A percentile compares a stretch with the other conserved stretches of the same genome.
phyloP scores from a whole-genome alignment of 1,140 invertebrate genomes.

The Drosophila willistoni region DNA sequence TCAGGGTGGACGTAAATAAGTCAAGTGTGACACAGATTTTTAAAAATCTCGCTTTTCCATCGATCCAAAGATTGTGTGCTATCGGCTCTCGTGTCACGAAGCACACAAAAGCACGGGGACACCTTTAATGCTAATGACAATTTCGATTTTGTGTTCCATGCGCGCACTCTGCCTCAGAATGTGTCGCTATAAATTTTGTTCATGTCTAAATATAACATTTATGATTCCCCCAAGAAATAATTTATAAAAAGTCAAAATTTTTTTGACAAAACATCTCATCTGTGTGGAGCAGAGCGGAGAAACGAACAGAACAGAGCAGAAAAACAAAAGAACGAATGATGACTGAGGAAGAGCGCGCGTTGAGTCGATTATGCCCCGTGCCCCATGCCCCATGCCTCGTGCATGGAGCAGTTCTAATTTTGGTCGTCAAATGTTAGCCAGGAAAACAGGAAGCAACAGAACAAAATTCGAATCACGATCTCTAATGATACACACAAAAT shows the following conservation, averaged over 20 bases:
- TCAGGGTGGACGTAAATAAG: neutral
- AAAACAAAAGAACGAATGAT: slow-evolving; percentile 4
- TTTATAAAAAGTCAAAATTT: slow-evolving; percentile 54
- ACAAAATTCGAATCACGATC: slow-evolving; percentile 6
- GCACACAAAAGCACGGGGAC: neutral
- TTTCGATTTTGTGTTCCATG: slow-evolving; percentile 43
- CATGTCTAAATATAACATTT: slow-evolving; percentile 66
- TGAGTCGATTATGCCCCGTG: slow-evolving; percentile 1
- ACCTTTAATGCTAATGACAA: slow-evolving; percentile 25
- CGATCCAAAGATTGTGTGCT: neutral
- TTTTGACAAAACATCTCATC: slow-evolving; percentile 51
- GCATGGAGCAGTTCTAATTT: neutral
- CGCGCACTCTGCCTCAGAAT: slow-evolving; percentile 38
- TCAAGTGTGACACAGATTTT: slow-evolving; percentile 1
- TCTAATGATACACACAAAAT: neutral
- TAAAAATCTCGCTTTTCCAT: too few relatives aligned
- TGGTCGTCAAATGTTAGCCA: neutral
- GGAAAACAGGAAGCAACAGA: neutral
- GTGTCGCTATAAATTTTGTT: slow-evolving; percentile 63
- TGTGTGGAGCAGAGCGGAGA: slow-evolving; percentile 18
- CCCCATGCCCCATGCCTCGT: neutral
- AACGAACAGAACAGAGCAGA: slow-evolving; percentile 26
- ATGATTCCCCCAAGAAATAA: slow-evolving; percentile 58
- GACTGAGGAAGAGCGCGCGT: slow-evolving; percentile 10
- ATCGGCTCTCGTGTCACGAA: slow-evolving; percentile 4